phyloP scores from a whole-genome alignment of 2,888 invertebrate species.

The Blera fallax region DNA sequence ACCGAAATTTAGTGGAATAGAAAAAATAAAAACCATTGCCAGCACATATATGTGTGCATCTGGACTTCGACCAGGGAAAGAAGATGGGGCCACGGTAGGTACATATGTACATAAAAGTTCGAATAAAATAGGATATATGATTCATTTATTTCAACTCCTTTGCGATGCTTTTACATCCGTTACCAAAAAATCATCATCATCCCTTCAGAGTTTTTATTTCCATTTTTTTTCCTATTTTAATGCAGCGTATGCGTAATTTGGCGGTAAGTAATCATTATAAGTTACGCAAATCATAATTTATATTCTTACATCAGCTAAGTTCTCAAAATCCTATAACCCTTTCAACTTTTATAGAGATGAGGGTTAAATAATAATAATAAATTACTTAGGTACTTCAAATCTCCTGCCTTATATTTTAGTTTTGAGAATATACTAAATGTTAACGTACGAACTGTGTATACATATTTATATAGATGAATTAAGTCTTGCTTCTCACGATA shows the following conservation, averaged over 20 bases:
- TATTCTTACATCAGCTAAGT: not conserved
- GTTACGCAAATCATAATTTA: too few species aligned
- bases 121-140: not conserved
- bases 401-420: not conserved
- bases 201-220: too few species aligned
- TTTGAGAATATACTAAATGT: not conserved
- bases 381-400: slow-evolving; percentile 69
- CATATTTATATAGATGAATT: not conserved
- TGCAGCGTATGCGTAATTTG: slow-evolving; percentile 78
- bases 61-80: slow-evolving; percentile 94
- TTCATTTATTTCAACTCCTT: not conserved
- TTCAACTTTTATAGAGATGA: too few species aligned
- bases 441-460: too few species aligned
- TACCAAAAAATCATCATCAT: not conserved
- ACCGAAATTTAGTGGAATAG: slow-evolving; percentile 97
- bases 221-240: slow-evolving; percentile 2
- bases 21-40: slow-evolving; percentile 99
- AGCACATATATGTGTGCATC: slow-evolving; percentile 99
- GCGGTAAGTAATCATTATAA: slow-evolving; percentile 79
- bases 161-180: not conserved
- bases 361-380: slow-evolving; percentile 46
- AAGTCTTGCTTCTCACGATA: not conserved
- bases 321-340: too few species aligned
- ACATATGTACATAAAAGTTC: not conserved
- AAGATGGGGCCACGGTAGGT: slow-evolving; percentile 87